Evolutionary conservation across 64 coral and sea anemone species (phyloP), one percentile per base, ranked within the genome.

Genomic region (Exaiptasia diaphana): DNA sequence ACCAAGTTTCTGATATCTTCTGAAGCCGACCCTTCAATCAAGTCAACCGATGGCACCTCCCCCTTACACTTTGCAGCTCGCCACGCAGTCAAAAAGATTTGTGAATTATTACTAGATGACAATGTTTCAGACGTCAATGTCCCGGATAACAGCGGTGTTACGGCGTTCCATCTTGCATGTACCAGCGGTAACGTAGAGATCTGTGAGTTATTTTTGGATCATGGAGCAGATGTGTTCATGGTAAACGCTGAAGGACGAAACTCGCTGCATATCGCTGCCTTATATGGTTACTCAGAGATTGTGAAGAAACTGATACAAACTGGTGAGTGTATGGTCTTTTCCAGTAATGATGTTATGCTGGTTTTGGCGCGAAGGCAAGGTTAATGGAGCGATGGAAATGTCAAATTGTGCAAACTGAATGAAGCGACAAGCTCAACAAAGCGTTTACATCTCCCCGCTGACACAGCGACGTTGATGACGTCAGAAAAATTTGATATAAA

Each of bases 31-130:
- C 91, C 91, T 12, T 42, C 69, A 5, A 53, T 73, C 2, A 71
- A 50, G 30, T 56, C 81, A 46, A 69, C 60, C 11, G 79, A 88
- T 12, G 85, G 91, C 2, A 57, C 91, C 4, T 83, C 91, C 18
- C 85, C 91, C 17, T 42, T 93, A 29, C 91, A 93, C 34, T 88
- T 88, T 29, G 85, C 85, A 3, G 85, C 91, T 5, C 85, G 91
- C 13, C 85, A 79, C 8, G 91, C 85, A 25, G 81, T 35, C 32
- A 45, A 63, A 24, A 52, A 77, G 9, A 48, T 76, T 2, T 50
- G 71, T 35, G 65, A 83, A 50, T 26, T 83, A 23, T 68, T 93
- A 14, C 40, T 93, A 12, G 43, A 32, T 1, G 64, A 83, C 28
- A 45, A 38, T 13, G 53, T 14, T 38, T 70, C 85, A 9, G 43